phyloP scores from a whole-genome alignment of 2,888 invertebrate species.

The Synergus japonicus region DNA sequence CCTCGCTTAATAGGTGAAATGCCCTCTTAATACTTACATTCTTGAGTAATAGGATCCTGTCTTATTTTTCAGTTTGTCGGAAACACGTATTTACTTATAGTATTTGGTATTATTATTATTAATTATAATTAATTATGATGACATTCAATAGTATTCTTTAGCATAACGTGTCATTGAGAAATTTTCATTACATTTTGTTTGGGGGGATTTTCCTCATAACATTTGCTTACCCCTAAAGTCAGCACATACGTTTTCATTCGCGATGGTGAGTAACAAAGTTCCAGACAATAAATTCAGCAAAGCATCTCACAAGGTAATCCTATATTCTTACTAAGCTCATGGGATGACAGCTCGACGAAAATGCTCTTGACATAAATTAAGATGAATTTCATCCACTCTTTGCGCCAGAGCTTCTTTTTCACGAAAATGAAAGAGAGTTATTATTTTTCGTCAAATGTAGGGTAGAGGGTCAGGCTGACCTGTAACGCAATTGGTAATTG shows the following conservation, averaged over 20 bases:
- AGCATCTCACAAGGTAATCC: conserved; percentile 66
- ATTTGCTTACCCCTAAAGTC: neutral
- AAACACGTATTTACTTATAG: no score
- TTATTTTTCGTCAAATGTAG: neutral
- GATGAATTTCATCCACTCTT: conserved; percentile 58
- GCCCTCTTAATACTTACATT: conserved; percentile 1
- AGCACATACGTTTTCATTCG: conserved; percentile 65
- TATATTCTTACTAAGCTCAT: conserved; percentile 57
- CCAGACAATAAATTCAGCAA: conserved; percentile 63
- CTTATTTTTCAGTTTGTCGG: neutral
- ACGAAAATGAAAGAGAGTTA: neutral
- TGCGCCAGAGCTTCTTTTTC: neutral
- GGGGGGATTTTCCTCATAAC: neutral
- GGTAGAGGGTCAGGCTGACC: neutral
- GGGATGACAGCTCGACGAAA: conserved; percentile 53
- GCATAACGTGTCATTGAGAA: neutral
- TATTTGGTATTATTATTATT: no score
- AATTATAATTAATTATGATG: neutral
- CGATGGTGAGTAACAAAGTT: conserved; percentile 60
- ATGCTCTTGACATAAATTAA: conserved; percentile 61
- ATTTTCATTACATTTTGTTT: neutral
- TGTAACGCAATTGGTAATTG: neutral
- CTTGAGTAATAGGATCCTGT: neutral
- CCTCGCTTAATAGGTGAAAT: conserved; percentile 15
- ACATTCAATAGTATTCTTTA: neutral